Evolutionary conservation across 2,797 vertebrate genomes (phyloP).

Genomic region (Moxostoma hubbsi): DNA sequence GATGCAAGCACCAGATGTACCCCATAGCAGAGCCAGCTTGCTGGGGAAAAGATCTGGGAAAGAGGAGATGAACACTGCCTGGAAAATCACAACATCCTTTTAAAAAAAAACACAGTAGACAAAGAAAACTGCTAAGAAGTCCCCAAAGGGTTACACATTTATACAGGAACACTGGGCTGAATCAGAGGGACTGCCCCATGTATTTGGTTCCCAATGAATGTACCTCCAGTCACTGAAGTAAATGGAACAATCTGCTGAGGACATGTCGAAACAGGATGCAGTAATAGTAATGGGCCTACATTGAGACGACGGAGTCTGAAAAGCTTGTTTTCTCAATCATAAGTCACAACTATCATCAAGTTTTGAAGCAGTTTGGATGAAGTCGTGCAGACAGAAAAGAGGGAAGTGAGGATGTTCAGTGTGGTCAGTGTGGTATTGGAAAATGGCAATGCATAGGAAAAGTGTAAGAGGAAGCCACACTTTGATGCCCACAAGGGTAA

Average conservation of each 20-base stretch:
- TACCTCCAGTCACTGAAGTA: slow-evolving; percentile 17
- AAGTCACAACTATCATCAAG: neutral
- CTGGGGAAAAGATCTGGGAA: slow-evolving; percentile 46
- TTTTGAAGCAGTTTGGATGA: neutral
- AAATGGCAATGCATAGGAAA: neutral
- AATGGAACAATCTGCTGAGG: slow-evolving; percentile 1
- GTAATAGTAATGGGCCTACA: slow-evolving; percentile 25
- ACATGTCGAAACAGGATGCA: slow-evolving; percentile 43
- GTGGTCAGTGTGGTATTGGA: too few species aligned
- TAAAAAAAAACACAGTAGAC: slow-evolving; percentile 51
- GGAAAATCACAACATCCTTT: slow-evolving; percentile 61
- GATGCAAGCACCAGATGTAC: slow-evolving; percentile 68
- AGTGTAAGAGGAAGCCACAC: slow-evolving; percentile 14
- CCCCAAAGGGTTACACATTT: slow-evolving; percentile 23
- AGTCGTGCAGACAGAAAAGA: neutral
- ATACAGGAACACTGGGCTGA: slow-evolving; percentile 1
- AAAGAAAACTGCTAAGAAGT: slow-evolving; percentile 25
- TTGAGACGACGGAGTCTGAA: neutral
- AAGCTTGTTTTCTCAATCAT: slow-evolving; percentile 33
- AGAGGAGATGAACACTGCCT: slow-evolving; percentile 60
- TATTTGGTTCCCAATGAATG: slow-evolving; percentile 33
- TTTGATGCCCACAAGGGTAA: slow-evolving; percentile 31
- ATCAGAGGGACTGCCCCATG: slow-evolving; percentile 12
- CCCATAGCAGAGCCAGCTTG: slow-evolving; percentile 53
- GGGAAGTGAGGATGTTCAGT: neutral